Conservation (phyloP, 2,113 vertebrate species). For the Pteruthius melanotis region DNA sequence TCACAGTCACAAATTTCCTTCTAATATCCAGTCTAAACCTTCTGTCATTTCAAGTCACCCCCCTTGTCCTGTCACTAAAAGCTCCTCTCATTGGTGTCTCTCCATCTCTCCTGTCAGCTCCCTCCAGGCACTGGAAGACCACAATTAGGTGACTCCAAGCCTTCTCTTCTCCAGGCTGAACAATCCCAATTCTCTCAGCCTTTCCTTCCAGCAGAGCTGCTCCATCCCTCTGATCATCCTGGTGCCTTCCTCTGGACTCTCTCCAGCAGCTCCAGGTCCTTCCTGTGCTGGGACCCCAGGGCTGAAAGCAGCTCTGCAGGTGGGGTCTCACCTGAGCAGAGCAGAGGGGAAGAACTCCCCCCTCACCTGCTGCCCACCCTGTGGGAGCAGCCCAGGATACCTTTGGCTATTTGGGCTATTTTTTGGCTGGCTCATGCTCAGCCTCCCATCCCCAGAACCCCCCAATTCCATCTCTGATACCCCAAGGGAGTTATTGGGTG, state of each 20-base stretch:
- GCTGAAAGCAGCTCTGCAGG: neutral
- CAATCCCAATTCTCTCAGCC: neutral
- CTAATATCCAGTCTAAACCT: neutral
- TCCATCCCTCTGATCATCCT: neutral
- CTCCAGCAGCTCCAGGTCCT: fast-evolving
- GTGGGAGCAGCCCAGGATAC: neutral
- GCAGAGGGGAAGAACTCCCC: neutral
- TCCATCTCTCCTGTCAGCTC: fast-evolving
- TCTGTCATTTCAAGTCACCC: neutral
- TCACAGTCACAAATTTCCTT: neutral
- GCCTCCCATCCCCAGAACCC: neutral
- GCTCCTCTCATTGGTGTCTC: neutral
- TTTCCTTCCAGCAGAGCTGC: neutral
- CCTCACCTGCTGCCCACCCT: neutral
- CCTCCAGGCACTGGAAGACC: fast-evolving
- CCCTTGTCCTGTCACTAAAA: neutral
- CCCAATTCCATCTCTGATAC: neutral
- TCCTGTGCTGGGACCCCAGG: neutral
- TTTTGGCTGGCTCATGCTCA: neutral
- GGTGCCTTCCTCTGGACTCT: neutral
- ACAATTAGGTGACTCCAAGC: too few species aligned
- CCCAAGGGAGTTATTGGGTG: fast-evolving
- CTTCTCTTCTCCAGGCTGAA: neutral
- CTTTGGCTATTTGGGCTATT: neutral
- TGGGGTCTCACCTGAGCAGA: neutral